A percentile compares a stretch with the other conserved stretches of the same genome.
These are phyloP conservation scores for Lithodes maja DNA, from an alignment of 2,888 invertebrate genomes.

Conservation along the genomic window DNA sequence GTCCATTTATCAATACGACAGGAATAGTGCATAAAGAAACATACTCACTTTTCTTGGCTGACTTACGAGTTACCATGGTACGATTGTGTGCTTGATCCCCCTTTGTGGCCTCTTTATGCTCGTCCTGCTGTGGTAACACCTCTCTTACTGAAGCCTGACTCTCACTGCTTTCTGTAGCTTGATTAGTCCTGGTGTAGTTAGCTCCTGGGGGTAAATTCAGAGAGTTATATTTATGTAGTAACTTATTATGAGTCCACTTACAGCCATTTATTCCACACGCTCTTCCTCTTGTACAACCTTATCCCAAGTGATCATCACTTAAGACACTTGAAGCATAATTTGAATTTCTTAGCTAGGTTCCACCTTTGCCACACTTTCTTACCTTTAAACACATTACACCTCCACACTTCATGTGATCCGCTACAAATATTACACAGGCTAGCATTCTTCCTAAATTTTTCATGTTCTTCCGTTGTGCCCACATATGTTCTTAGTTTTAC, in stretches of 20 bases:
- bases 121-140: neutral
- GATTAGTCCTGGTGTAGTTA: neutral
- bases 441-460: neutral
- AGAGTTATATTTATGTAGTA: neutral
- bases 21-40: conserved; percentile 6
- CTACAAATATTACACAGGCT: neutral
- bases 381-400: neutral
- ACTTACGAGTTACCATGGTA: neutral
- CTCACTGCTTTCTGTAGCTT: neutral
- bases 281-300: conserved; percentile 9
- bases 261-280: neutral
- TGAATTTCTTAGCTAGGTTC: neutral
- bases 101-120: neutral
- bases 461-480: neutral
- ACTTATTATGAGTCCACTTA: neutral
- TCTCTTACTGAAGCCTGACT: neutral
- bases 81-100: neutral
- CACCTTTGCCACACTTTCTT: neutral
- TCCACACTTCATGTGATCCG: neutral
- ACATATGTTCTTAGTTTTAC: neutral
- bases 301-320: neutral
- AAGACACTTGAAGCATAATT: neutral
- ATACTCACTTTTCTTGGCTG: conserved; percentile 4
- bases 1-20: neutral
- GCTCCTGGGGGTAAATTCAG: neutral